phyloP scores from a whole-genome alignment of 2,888 invertebrate genomes.

The Lamellibrachia columna region DNA sequence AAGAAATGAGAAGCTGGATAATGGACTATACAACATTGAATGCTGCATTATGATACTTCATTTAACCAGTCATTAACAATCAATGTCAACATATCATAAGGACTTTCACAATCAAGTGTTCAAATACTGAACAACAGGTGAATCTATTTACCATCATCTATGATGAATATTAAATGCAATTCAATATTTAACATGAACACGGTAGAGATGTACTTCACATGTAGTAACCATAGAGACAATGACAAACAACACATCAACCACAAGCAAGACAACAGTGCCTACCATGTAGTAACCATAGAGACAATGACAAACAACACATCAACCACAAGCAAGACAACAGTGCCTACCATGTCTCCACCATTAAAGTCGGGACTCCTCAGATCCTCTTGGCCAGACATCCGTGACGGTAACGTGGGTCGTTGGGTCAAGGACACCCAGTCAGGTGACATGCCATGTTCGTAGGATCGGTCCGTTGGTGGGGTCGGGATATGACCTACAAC shows the following conservation, averaged over 20 bases:
- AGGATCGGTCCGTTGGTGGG: background rate
- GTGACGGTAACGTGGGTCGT: background rate
- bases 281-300: background rate
- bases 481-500: background rate
- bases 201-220: background rate
- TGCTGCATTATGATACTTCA: no score
- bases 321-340: background rate
- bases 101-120: background rate
- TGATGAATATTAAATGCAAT: background rate
- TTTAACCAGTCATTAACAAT: no score
- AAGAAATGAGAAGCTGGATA: no score
- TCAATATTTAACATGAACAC: background rate
- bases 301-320: background rate
- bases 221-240: background rate
- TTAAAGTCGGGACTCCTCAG: background rate
- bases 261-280: background rate
- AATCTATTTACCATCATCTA: background rate
- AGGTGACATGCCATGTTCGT: background rate
- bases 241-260: background rate
- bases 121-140: background rate
- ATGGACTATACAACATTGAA: no score
- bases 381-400: background rate
- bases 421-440: slow-evolving; percentile 12
- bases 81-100: no score
- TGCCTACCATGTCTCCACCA: background rate